A percentile compares a stretch with the other conserved stretches of the same genome.
These are phyloP conservation scores for Maniola hyperantus DNA, from an alignment of 2,888 invertebrate genomes.

Conservation along the genomic window DNA sequence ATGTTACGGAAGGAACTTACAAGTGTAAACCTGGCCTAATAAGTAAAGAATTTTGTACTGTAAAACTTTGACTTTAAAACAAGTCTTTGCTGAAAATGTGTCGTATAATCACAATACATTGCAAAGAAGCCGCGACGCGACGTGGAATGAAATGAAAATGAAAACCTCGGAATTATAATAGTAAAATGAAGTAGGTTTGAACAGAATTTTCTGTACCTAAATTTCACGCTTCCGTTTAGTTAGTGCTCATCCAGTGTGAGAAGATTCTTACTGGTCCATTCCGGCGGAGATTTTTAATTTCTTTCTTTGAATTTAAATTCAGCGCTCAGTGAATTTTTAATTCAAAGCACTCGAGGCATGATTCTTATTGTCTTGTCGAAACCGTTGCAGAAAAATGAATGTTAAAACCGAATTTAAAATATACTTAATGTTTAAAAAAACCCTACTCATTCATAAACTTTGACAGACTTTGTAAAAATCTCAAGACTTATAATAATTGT, in stretches of 20 bases:
- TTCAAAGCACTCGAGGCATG: constrained; percentile 31
- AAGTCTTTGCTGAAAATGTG: background rate
- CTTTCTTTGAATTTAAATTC: constrained; percentile 62
- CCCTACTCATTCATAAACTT: too few relatives aligned
- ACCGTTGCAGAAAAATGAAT: constrained; percentile 13
- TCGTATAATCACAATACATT: background rate
- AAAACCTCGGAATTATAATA: constrained; percentile 41
- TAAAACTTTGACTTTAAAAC: background rate
- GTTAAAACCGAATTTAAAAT: background rate
- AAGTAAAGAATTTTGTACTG: too few relatives aligned
- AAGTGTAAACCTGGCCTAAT: too few relatives aligned
- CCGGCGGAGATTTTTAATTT: constrained; percentile 66
- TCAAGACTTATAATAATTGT: too few relatives aligned
- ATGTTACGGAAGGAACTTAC: too few relatives aligned
- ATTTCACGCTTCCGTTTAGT: constrained; percentile 43
- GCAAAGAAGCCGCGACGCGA: constrained; percentile 23
- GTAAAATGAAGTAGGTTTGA: constrained; percentile 41
- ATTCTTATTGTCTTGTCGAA: constrained; percentile 26
- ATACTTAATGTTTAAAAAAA: background rate
- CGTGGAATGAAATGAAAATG: constrained; percentile 24
- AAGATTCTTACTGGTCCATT: constrained; percentile 58
- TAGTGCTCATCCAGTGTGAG: constrained; percentile 51
- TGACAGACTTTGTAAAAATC: too few relatives aligned
- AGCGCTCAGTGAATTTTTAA: constrained; percentile 59
- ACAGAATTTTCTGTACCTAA: constrained; percentile 43